Percentiles rank a stretch among this genome's conserved stretches.
phyloP scores from a whole-genome alignment of 2,888 invertebrate species.

The Hypsopygia costalis region DNA sequence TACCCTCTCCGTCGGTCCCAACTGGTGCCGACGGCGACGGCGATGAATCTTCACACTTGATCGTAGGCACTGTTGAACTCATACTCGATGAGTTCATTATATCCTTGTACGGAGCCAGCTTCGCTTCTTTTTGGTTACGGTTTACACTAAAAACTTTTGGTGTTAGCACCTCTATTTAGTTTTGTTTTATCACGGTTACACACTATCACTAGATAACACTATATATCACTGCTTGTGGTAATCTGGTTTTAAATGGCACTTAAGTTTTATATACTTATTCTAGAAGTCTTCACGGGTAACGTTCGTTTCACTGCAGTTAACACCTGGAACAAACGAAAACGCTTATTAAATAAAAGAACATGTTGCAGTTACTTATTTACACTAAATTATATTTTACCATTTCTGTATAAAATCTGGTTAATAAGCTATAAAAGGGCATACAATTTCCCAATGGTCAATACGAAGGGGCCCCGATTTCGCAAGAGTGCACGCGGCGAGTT shows the following conservation, averaged over 20 bases:
- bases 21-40: constrained; percentile 58
- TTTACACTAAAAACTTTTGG: constrained; percentile 56
- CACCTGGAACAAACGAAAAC: constrained; percentile 20
- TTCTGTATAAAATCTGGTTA: constrained; percentile 20
- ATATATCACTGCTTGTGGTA: constrained; percentile 77
- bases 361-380: background rate
- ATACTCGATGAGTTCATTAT: constrained; percentile 76
- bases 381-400: no score
- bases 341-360: constrained; percentile 1
- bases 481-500: constrained; percentile 58
- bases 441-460: constrained; percentile 47
- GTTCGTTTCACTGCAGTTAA: constrained; percentile 33
- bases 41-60: constrained; percentile 71
- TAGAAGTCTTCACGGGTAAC: constrained; percentile 71
- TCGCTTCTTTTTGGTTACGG: constrained; percentile 74
- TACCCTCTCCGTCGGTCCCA: constrained; percentile 46
- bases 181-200: constrained; percentile 58
- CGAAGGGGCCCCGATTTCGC: constrained; percentile 53
- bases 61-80: constrained; percentile 72
- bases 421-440: constrained; percentile 47
- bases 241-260: constrained; percentile 77
- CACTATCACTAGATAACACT: constrained; percentile 64
- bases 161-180: constrained; percentile 58
- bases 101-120: constrained; percentile 79
- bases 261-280: constrained; percentile 49